Base-by-base conservation (phyloP, 2,113 vertebrate species). In the Girardinichthys multiradiatus region DNA sequence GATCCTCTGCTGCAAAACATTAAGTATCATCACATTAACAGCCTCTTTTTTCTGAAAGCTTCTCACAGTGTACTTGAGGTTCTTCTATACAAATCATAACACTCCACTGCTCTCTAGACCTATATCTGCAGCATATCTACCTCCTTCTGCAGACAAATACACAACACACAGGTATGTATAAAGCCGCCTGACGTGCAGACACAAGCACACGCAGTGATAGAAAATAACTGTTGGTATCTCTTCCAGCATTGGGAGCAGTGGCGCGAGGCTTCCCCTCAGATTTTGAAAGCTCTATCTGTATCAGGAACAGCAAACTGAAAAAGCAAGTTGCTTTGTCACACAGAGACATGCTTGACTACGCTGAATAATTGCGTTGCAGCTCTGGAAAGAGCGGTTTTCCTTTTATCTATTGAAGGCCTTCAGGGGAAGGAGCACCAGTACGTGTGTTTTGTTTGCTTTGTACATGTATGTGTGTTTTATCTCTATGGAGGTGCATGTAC, bases 291-390 rank as follows among this genome's bases (percentile, higher is more conserved):
- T 77, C 79, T 91, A 91, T 92, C 91, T 89, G 88, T 92, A 93
- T 93, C 89, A 85, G 89, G 83, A 93, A 94, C 83, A 89, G 87
- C 85, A 93, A 92, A 92, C 89, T 72, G 75, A 93, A 91, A 92
- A 93, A 90, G 90, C 90, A 92, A 94, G 93, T 94, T 93, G 92
- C 92, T 91, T 93, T 92, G 93, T 93, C 92, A 94, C 91, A 93
- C 91, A 92, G 80, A 92, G 92, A 90, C 92, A 94, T 93, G 94
- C 91, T 92, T 91, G 89, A 91, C 90, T 93, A 90, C 90, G 80
- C 92, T 91, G 89, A 93, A 93, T 94, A 93, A 94, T 94, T 93
- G 91, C 89, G 89, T 85, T 91, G 92, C 90, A 91, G 90, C 78
- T 84, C 79, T 83, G 85, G 80, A 92, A 93, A 90, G 87, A 93